phyloP scores from a whole-genome alignment of 2,797 vertebrate species.

The Clamator glandarius region DNA sequence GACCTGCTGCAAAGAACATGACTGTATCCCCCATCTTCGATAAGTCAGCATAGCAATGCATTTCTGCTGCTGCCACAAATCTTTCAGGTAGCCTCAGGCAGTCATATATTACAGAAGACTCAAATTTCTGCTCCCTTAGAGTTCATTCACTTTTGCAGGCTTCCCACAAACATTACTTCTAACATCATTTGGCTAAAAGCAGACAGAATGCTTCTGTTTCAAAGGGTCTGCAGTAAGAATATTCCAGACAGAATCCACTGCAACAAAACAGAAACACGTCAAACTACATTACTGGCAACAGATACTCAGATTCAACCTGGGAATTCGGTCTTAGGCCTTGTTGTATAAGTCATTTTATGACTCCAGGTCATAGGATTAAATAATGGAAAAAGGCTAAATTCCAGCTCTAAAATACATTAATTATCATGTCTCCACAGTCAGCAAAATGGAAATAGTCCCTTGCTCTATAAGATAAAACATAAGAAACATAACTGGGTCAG shows the following conservation, averaged over 20 bases:
- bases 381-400: neutral
- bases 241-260: neutral
- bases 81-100: neutral
- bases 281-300: neutral
- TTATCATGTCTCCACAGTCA: neutral
- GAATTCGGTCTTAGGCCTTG: neutral
- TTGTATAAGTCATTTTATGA: neutral
- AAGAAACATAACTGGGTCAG: neutral
- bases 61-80: neutral
- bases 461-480: neutral
- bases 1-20: neutral
- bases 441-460: neutral
- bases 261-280: neutral
- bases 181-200: neutral
- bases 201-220: neutral
- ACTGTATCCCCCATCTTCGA: neutral
- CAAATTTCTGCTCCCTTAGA: neutral
- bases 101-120: neutral
- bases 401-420: neutral
- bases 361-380: neutral
- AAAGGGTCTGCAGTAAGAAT: neutral
- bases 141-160: neutral
- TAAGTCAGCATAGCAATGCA: neutral
- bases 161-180: neutral
- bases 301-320: neutral